phyloP scores from a whole-genome alignment of 92 coral and sea anemone genomes.

The Muricea muricata region DNA sequence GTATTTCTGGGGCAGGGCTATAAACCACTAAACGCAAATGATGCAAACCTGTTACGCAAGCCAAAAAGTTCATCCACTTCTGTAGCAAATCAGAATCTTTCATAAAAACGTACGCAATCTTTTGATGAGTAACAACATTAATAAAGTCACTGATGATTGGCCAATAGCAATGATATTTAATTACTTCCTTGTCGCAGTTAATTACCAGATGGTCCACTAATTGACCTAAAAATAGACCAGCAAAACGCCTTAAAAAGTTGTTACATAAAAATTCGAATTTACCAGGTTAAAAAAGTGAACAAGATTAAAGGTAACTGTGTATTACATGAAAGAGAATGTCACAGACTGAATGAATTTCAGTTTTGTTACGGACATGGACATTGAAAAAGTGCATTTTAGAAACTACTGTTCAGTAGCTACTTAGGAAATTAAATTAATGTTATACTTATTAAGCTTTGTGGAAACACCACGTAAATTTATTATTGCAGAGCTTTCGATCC shows the following conservation, averaged over 20 bases:
- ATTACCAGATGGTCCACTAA: slow-evolving; percentile 68
- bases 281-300: background rate
- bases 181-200: slow-evolving; percentile 76
- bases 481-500: too few species aligned
- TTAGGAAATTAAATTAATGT: too few species aligned
- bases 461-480: too few species aligned
- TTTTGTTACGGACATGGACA: too few species aligned
- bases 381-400: too few species aligned
- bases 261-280: background rate
- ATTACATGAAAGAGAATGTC: too few species aligned
- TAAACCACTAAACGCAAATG: too few species aligned
- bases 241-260: background rate
- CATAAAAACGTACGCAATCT: slow-evolving; percentile 87
- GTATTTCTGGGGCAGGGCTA: too few species aligned
- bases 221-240: background rate
- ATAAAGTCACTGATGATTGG: slow-evolving; percentile 95
- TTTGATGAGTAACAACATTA: slow-evolving; percentile 89
- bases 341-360: too few species aligned
- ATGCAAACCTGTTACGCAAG: slow-evolving; percentile 78
- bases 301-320: too few species aligned
- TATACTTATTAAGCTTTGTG: too few species aligned
- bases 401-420: too few species aligned
- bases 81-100: slow-evolving; percentile 77
- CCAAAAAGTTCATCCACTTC: slow-evolving; percentile 86
- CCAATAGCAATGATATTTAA: slow-evolving; percentile 91